Conservation (phyloP, 1,140 invertebrate genomes). For the Bilobella aurantiaca region DNA sequence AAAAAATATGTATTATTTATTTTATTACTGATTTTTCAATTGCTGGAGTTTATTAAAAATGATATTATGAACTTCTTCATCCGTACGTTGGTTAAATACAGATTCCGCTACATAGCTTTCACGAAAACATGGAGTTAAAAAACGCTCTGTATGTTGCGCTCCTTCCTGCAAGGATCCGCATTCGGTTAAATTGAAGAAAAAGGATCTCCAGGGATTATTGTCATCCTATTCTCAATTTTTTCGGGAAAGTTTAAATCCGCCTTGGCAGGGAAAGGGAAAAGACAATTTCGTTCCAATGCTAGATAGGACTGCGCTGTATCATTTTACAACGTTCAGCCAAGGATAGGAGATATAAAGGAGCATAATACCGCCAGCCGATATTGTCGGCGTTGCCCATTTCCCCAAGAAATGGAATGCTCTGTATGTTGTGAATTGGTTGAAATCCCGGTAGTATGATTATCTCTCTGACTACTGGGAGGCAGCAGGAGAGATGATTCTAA, state of each 20-base stretch:
- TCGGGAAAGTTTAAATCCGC: not conserved
- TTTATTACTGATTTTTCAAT: no score
- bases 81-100: no score
- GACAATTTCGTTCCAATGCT: not conserved
- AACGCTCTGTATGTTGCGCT: no score
- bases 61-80: no score
- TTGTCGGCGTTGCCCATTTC: no score
- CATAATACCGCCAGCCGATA: no score
- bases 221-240: conserved; percentile 7
- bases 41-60: no score
- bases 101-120: no score
- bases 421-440: not conserved
- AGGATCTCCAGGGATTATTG: conserved; percentile 6
- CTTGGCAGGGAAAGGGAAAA: not conserved
- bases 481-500: not conserved
- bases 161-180: not conserved
- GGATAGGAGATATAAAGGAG: no score
- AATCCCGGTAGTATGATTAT: not conserved
- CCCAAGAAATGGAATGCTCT: no score
- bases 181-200: not conserved
- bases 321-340: not conserved
- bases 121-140: no score
- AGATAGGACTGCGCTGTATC: not conserved
- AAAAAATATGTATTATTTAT: no score
- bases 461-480: not conserved